Conservation (phyloP, 2,888 invertebrate genomes). For the Calliphora vomitoria region DNA sequence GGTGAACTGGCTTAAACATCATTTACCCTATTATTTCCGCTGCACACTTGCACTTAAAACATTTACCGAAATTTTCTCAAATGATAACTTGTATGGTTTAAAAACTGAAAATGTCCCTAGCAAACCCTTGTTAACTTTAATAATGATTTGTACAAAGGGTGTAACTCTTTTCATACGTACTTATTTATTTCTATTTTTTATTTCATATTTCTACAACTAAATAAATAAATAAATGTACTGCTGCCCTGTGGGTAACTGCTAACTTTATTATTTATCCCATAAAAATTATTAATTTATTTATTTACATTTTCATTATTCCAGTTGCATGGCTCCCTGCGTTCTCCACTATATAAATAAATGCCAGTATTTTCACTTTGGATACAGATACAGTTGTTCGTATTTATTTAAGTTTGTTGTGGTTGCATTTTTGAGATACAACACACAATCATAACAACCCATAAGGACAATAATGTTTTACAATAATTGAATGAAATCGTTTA, state of each 20-base stretch:
- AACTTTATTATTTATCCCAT: conserved; percentile 24
- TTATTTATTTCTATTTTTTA: neutral
- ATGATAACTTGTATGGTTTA: too few relatives aligned
- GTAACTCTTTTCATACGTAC: too few relatives aligned
- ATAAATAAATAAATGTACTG: conserved; percentile 29
- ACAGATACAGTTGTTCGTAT: neutral
- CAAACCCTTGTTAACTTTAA: too few relatives aligned
- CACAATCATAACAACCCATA: conserved; percentile 14
- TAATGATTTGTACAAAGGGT: too few relatives aligned
- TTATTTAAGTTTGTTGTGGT: conserved; percentile 11
- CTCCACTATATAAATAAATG: neutral
- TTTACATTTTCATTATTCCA: conserved; percentile 39
- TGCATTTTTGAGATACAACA: conserved; percentile 13
- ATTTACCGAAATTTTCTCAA: too few relatives aligned
- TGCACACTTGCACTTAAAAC: too few relatives aligned
- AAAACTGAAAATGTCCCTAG: too few relatives aligned
- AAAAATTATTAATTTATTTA: conserved; percentile 57
- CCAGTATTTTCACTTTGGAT: neutral
- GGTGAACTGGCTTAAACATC: too few relatives aligned
- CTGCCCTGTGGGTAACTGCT: neutral
- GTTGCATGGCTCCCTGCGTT: conserved; percentile 13
- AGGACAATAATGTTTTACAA: conserved; percentile 35
- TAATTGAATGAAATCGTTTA: conserved; percentile 57
- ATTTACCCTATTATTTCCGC: too few relatives aligned
- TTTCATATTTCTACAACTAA: conserved; percentile 14